phyloP scores from a whole-genome alignment of 2,888 invertebrate genomes.

The Cerastoderma edule region DNA sequence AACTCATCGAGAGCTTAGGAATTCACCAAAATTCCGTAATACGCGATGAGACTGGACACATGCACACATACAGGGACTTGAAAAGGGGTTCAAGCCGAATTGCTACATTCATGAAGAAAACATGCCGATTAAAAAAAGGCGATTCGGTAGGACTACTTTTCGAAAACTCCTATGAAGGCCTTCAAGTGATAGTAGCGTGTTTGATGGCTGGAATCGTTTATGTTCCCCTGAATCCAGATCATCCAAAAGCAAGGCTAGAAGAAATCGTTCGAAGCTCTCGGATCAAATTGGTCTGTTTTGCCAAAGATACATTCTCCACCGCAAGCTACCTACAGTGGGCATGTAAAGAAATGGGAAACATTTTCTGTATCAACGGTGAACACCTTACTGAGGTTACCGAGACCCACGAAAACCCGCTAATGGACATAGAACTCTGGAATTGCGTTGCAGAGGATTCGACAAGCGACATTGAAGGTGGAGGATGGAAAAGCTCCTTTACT shows the following conservation, averaged over 20 bases:
- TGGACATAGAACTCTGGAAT: constrained; percentile 36
- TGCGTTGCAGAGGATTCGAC: constrained; percentile 28
- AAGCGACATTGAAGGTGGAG: constrained; percentile 28
- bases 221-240: neutral
- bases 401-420: constrained; percentile 17
- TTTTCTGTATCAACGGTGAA: constrained; percentile 26
- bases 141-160: neutral
- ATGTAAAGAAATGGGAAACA: constrained; percentile 12
- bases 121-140: neutral
- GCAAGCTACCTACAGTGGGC: constrained; percentile 21
- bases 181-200: neutral
- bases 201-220: constrained; percentile 1
- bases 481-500: constrained; percentile 33
- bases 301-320: neutral
- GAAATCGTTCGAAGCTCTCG: neutral
- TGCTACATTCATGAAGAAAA: neutral
- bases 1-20: neutral
- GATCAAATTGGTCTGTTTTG: neutral
- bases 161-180: neutral
- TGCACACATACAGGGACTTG: neutral
- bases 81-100: neutral
- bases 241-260: neutral
- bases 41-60: neutral
- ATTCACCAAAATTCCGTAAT: neutral
- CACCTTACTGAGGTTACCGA: neutral